Percentiles rank a stretch among this genome's conserved stretches.
phyloP scores from a whole-genome alignment of 2,888 invertebrate genomes.

The Melinaea menophilus region DNA sequence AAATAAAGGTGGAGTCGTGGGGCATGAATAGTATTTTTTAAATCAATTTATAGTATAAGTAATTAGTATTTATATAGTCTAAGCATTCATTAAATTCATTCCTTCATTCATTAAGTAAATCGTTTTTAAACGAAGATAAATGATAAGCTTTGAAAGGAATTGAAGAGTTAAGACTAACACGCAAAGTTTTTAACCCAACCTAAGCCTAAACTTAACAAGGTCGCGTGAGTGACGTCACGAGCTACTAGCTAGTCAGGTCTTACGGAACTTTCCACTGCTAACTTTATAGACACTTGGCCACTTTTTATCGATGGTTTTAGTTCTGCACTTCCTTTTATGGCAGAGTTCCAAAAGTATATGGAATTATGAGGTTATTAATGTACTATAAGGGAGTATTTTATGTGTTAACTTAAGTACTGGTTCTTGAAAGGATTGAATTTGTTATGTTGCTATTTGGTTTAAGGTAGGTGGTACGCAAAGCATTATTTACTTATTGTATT shows the following conservation, averaged over 20 bases:
- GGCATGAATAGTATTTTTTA: too few relatives aligned
- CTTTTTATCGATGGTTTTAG: slow-evolving; percentile 13
- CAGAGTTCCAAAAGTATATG: slow-evolving; percentile 12
- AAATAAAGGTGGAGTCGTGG: too few relatives aligned
- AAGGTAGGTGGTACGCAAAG: too few relatives aligned
- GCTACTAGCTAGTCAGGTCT: neutral
- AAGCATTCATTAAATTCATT: too few relatives aligned
- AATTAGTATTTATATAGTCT: too few relatives aligned
- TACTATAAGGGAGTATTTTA: neutral
- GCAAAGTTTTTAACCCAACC: neutral
- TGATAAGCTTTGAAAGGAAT: too few relatives aligned
- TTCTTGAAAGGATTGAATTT: neutral
- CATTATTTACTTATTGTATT: too few relatives aligned
- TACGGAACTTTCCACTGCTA: slow-evolving; percentile 7
- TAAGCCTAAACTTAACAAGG: neutral
- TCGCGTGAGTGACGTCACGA: neutral
- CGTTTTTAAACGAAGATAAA: too few relatives aligned
- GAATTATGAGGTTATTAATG: slow-evolving; percentile 6
- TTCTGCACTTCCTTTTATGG: slow-evolving; percentile 13
- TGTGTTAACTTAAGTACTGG: neutral
- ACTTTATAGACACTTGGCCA: slow-evolving; percentile 17
- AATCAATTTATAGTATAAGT: too few relatives aligned
- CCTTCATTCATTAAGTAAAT: too few relatives aligned
- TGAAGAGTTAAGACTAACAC: too few relatives aligned
- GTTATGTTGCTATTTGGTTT: neutral